These are phyloP conservation scores for Phymorhynchus buccinoides DNA, from an alignment of 1,140 invertebrate genomes.

Conservation along the genomic window DNA sequence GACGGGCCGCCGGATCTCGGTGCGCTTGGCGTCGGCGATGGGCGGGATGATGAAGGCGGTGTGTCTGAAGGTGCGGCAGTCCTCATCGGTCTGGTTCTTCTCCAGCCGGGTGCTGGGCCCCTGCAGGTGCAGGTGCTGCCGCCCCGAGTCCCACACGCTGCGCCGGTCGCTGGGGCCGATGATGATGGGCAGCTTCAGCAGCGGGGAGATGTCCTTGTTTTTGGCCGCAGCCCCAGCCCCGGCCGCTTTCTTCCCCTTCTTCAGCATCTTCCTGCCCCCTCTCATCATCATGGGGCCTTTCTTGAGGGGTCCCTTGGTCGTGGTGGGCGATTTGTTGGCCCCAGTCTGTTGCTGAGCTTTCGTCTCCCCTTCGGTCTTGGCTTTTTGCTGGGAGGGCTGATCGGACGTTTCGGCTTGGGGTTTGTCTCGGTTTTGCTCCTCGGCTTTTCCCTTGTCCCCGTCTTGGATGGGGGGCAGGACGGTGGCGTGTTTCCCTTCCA, in stretches of 20 bases:
- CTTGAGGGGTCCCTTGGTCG: no score
- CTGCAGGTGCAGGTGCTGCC: background rate
- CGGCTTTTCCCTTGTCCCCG: no score
- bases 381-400: background rate
- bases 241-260: background rate
- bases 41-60: background rate
- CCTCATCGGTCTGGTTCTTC: conserved; percentile 5
- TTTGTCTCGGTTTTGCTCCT: no score
- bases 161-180: background rate
- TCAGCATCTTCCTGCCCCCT: background rate
- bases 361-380: background rate
- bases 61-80: conserved; percentile 13
- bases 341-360: background rate
- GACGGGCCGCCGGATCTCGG: background rate
- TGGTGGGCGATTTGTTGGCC: no score
- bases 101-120: background rate
- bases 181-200: conserved; percentile 23
- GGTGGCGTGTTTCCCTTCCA: background rate
- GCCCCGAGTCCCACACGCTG: conserved; percentile 22
- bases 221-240: background rate
- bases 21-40: conserved; percentile 8
- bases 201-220: background rate
- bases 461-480: background rate
- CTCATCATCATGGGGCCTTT: no score
- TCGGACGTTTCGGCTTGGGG: no score